phyloP scores from a whole-genome alignment of 2,888 invertebrate species.

The Trisateles emortualis region DNA sequence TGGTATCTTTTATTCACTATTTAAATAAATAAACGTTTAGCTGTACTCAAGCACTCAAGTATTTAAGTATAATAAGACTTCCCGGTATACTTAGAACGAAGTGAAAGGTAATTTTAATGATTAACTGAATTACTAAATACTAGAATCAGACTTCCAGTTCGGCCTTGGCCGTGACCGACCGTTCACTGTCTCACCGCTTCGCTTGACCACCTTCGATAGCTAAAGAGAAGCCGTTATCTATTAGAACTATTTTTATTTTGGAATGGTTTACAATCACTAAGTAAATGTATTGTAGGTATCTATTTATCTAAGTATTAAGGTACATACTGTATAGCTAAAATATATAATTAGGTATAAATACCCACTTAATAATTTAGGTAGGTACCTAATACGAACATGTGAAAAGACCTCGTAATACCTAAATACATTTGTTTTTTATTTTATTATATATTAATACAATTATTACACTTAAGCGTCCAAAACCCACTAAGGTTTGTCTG shows the following conservation, averaged over 20 bases:
- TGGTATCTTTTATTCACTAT: slow-evolving; percentile 6
- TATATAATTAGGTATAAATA: too few species aligned
- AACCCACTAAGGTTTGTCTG: too few species aligned
- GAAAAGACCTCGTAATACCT: too few species aligned
- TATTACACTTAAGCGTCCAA: too few species aligned
- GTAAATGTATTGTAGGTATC: background rate
- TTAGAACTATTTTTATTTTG: slow-evolving; percentile 44
- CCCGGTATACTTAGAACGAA: slow-evolving; percentile 39
- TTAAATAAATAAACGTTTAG: slow-evolving; percentile 2
- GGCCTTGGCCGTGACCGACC: slow-evolving; percentile 84
- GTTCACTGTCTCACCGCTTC: slow-evolving; percentile 76
- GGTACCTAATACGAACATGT: too few species aligned
- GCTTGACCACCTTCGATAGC: slow-evolving; percentile 68
- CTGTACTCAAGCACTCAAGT: slow-evolving; percentile 30
- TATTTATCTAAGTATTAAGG: too few species aligned
- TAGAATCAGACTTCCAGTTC: slow-evolving; percentile 59
- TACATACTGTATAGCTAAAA: too few species aligned
- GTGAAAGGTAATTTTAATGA: slow-evolving; percentile 61
- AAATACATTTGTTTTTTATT: too few species aligned
- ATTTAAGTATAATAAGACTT: slow-evolving; percentile 45
- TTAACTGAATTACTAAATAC: slow-evolving; percentile 52
- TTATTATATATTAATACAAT: too few species aligned
- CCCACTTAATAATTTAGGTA: too few species aligned
- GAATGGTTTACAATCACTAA: slow-evolving; percentile 44
- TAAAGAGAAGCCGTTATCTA: slow-evolving; percentile 54